Base-by-base conservation (phyloP, 2,888 invertebrate species). In the Tenthredo distinguenda region DNA sequence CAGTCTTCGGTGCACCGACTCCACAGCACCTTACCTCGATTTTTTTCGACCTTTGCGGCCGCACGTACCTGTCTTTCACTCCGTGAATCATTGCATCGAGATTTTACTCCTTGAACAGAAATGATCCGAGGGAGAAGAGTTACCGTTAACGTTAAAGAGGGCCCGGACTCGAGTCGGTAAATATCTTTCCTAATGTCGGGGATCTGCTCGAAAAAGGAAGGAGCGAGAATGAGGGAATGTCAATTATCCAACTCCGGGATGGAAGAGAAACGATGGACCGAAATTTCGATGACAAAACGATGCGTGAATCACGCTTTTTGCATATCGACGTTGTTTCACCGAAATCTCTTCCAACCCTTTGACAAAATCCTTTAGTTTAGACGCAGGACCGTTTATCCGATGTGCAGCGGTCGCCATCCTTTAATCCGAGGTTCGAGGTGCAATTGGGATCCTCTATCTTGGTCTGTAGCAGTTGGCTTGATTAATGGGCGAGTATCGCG, bases 51-150 rank as follows among this genome's bases (percentile, higher is more conserved):
- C 83, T 83, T 68, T 34, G 10, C 43, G 21, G 31, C 77, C 50
- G 43, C 74, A 74, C 43, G 74, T 74, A 40, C 21, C 21, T 50
- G 58, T 81, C 58, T 81, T 58, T 81, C 79, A 62, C 62, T 40
- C 34, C 31, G 62, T 81, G 79, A 81, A 62, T 81, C 58, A 58
- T 62, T 62, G 79, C 79, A 37, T 40, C 21, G 31, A 18, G 50
- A 50, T 31, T 50, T 50, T 40, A 50, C 40, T 34, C 77, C 50
- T 50, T 18, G 50, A 77, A 77, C 76, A 31, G 77, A 34, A 50
- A 31, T 77, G 21, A 74, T 74, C 74, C 31, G 7, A 18, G 40
- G 43, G 26, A 34, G 68, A 68, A 26, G 43, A 74, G 77, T 47
- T 77, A 47, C 55, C 77, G 77, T 77, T 77, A 77, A 9, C 31